These are phyloP conservation scores for Pogonognathellus flavescens DNA, from an alignment of 1,140 invertebrate genomes.

Conservation along the genomic window DNA sequence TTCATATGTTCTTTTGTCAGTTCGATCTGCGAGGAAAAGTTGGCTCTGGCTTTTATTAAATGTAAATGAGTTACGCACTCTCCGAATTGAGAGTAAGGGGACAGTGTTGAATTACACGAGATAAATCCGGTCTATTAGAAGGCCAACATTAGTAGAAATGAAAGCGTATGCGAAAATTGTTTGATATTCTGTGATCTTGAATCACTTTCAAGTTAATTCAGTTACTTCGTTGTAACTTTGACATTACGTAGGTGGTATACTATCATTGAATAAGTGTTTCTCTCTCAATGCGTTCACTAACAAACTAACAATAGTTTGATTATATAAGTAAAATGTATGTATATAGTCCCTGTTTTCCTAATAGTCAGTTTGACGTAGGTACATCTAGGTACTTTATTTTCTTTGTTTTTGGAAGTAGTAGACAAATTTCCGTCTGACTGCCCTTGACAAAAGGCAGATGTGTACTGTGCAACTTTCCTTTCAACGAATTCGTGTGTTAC, in stretches of 20 bases:
- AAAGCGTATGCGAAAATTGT: not conserved
- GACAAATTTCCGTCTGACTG: not conserved
- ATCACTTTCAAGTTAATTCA: slow-evolving; percentile 9
- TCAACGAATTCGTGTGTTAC: too few species aligned
- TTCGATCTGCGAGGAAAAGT: too few species aligned
- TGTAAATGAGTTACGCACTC: too few species aligned
- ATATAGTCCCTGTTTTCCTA: too few species aligned
- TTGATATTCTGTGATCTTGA: slow-evolving; percentile 3
- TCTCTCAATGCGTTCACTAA: not conserved
- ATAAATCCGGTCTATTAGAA: not conserved
- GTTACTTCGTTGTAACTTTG: not conserved
- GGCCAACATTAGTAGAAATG: not conserved
- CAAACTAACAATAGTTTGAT: too few species aligned
- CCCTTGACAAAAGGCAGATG: not conserved
- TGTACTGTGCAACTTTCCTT: not conserved
- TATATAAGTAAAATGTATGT: too few species aligned
- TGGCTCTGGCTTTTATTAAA: too few species aligned
- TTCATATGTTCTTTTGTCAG: too few species aligned
- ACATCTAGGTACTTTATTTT: not conserved
- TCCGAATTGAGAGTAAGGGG: too few species aligned
- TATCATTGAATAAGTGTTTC: not conserved
- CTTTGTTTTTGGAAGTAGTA: not conserved
- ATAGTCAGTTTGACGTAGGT: too few species aligned
- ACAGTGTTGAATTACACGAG: too few species aligned
- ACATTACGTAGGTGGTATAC: not conserved